Conservation (phyloP, 2,113 vertebrate genomes). For the Paramisgurnus dabryanus region DNA sequence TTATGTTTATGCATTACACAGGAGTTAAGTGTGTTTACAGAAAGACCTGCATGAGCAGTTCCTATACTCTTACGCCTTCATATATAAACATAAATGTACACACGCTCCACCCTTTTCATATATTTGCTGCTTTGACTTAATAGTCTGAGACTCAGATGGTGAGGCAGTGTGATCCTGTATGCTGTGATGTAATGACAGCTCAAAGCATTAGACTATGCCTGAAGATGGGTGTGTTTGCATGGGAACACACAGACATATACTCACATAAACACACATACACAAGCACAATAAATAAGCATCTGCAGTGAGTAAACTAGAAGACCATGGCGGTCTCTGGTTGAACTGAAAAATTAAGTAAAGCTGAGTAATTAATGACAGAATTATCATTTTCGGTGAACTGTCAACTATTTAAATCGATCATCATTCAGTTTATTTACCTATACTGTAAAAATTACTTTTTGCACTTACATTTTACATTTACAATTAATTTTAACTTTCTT, state of each 20-base stretch:
- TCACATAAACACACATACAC: constrained; percentile 21
- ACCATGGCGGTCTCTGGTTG: too few relatives aligned
- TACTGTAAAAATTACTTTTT: not conserved
- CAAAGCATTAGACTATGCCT: not conserved
- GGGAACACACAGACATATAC: not conserved
- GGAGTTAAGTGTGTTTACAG: constrained; percentile 71
- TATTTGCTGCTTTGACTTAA: not conserved
- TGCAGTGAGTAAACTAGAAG: not conserved
- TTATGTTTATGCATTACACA: constrained; percentile 68
- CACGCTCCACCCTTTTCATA: constrained; percentile 45
- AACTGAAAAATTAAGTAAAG: too few relatives aligned
- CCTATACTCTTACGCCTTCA: constrained; percentile 15
- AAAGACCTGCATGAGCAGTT: constrained; percentile 68
- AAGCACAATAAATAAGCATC: constrained; percentile 6
- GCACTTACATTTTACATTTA: too few relatives aligned
- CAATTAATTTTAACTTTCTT: too few relatives aligned
- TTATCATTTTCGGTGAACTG: not conserved
- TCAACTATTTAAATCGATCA: not conserved
- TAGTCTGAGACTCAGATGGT: constrained; percentile 7
- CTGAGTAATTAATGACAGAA: not conserved
- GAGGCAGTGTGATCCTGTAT: constrained; percentile 14
- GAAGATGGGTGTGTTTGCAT: constrained; percentile 23
- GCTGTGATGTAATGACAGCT: constrained; percentile 2
- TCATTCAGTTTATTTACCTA: not conserved
- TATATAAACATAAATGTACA: constrained; percentile 22